A percentile compares a stretch with the other conserved stretches of the same genome.
phyloP scores from a whole-genome alignment of 2,888 invertebrate species.

The Xanthia togata region DNA sequence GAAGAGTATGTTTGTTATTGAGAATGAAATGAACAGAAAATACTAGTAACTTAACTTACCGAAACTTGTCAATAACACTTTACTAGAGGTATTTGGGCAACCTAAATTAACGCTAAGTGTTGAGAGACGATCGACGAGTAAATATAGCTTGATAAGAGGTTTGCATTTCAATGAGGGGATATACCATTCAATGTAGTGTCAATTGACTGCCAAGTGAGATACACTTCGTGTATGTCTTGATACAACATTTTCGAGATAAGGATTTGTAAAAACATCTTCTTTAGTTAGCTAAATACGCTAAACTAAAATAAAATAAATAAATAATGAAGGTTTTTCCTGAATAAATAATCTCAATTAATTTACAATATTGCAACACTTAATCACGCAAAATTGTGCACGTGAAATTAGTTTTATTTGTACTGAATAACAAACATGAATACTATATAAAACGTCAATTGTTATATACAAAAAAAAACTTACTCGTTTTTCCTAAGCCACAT shows the following conservation, averaged over 20 bases:
- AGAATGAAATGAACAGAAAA: constrained; percentile 9
- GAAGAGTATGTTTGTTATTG: constrained; percentile 8
- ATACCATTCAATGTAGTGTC: constrained; percentile 18
- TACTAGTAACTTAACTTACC: constrained; percentile 17
- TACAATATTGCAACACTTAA: constrained; percentile 15
- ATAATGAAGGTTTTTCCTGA: not conserved
- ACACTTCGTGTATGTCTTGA: constrained; percentile 7
- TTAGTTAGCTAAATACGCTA: not conserved
- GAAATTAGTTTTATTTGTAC: constrained; percentile 24
- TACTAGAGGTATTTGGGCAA: constrained; percentile 44
- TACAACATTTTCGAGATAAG: not conserved
- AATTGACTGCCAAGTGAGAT: constrained; percentile 23
- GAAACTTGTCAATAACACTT: constrained; percentile 38
- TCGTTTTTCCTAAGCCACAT: constrained; percentile 26
- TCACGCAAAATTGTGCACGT: constrained; percentile 24
- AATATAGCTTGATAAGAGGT: constrained; percentile 44
- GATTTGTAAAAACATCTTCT: not conserved
- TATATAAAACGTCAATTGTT: not conserved
- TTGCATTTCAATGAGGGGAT: constrained; percentile 27
- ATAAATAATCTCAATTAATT: constrained; percentile 9
- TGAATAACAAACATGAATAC: constrained; percentile 14
- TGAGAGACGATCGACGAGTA: constrained; percentile 28
- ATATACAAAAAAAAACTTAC: constrained; percentile 30
- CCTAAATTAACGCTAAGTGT: constrained; percentile 34
- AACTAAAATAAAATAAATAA: constrained; percentile 9